phyloP scores from a whole-genome alignment of 2,797 vertebrate genomes.

The Spatula clypeata region DNA sequence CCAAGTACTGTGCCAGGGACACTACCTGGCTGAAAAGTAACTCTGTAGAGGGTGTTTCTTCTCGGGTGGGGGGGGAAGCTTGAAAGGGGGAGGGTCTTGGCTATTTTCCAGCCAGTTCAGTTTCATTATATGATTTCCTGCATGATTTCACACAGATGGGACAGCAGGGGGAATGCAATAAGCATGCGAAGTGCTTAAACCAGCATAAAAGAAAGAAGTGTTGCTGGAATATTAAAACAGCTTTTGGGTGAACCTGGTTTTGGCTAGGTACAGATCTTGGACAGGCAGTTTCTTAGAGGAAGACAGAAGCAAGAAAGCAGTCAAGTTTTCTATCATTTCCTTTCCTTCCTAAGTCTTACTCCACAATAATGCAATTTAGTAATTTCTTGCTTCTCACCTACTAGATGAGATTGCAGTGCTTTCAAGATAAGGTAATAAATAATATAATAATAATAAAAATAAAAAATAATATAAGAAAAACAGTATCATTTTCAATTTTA shows the following conservation, averaged over 20 bases:
- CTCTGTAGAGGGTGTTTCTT: too few species aligned
- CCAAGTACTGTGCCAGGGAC: background rate
- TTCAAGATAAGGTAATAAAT: background rate
- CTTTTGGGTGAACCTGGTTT: background rate
- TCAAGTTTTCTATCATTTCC: background rate
- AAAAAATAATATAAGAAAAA: background rate
- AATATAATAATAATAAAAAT: too few species aligned
- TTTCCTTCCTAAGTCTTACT: background rate
- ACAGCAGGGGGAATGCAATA: background rate
- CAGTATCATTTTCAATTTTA: background rate
- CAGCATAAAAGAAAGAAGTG: fast-evolving
- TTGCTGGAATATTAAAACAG: background rate
- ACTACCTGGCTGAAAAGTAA: background rate
- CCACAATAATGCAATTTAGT: background rate
- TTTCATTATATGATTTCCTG: background rate
- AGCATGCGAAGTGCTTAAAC: background rate
- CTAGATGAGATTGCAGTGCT: background rate
- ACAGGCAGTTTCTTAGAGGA: background rate
- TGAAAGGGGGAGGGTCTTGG: background rate
- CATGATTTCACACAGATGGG: background rate
- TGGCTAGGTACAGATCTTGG: background rate
- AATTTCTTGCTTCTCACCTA: background rate
- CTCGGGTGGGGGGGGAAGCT: background rate
- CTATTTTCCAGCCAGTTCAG: background rate
- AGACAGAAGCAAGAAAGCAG: background rate